Evolutionary conservation across 2,888 invertebrate genomes (phyloP).

Genomic region (Spisula solida): DNA sequence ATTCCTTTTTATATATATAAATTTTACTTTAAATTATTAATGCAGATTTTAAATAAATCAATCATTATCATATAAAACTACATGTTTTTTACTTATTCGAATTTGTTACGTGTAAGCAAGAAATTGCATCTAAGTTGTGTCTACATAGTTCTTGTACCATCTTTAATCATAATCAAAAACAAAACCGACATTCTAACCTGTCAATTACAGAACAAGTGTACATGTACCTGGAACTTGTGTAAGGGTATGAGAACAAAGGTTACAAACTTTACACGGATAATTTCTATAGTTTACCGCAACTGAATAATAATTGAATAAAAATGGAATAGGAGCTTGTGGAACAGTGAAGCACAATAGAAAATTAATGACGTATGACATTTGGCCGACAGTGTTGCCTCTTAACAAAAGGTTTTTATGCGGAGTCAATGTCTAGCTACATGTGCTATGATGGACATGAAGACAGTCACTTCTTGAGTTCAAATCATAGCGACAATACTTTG

Average conservation of each 20-base stretch:
- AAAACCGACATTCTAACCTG: too few species aligned
- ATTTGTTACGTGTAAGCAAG: too few species aligned
- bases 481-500: conserved; percentile 42
- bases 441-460: conserved; percentile 50
- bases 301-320: conserved; percentile 37
- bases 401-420: conserved; percentile 48
- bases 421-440: conserved; percentile 23
- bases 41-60: too few species aligned
- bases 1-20: too few species aligned
- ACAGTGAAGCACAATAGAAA: conserved; percentile 50
- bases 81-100: too few species aligned
- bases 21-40: too few species aligned
- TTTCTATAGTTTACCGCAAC: conserved; percentile 37
- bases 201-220: too few species aligned
- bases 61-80: too few species aligned
- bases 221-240: not conserved
- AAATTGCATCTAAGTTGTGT: too few species aligned
- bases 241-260: not conserved
- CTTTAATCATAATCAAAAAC: too few species aligned
- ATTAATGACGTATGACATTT: conserved; percentile 36
- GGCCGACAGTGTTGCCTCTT: conserved; percentile 31
- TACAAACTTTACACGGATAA: conserved; percentile 36
- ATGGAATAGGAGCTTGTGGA: conserved; percentile 53
- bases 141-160: too few species aligned
- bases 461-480: conserved; percentile 29